phyloP scores from a whole-genome alignment of 1,140 invertebrate genomes.

The Harpegnathos saltator region DNA sequence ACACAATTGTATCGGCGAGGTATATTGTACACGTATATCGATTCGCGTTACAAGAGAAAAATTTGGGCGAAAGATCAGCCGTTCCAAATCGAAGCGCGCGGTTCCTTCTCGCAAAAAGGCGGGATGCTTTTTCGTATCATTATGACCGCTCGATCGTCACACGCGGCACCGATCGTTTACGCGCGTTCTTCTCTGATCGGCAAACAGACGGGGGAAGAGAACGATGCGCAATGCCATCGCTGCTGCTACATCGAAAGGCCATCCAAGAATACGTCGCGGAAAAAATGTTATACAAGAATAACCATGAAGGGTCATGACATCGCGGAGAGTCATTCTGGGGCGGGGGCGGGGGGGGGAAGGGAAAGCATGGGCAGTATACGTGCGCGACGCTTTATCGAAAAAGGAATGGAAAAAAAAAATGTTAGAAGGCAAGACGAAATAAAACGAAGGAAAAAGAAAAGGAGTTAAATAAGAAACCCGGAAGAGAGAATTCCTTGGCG shows the following conservation, averaged over 20 bases:
- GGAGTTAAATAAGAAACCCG: too few species aligned
- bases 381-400: constrained; percentile 3
- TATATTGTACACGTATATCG: too few species aligned
- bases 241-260: constrained; percentile 45
- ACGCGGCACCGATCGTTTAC: not conserved
- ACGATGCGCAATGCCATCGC: constrained; percentile 5
- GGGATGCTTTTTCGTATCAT: not conserved
- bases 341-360: not conserved
- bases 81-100: not conserved
- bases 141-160: not conserved
- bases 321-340: too few species aligned
- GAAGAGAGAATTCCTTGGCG: constrained; percentile 23
- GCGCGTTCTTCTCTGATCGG: too few species aligned
- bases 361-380: constrained; percentile 36
- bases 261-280: constrained; percentile 47
- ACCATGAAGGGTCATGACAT: constrained; percentile 40
- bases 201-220: constrained; percentile 28
- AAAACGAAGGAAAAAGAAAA: too few species aligned
- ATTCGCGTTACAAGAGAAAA: constrained; percentile 10
- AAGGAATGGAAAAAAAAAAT: constrained; percentile 14
- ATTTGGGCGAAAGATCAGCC: not conserved
- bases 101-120: not conserved
- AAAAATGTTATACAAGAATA: constrained; percentile 52
- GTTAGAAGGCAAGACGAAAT: not conserved
- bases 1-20: not conserved